Percentiles rank a stretch among this genome's conserved stretches.
phyloP scores from a whole-genome alignment of 2,888 invertebrate species.

The Troilus luridus region DNA sequence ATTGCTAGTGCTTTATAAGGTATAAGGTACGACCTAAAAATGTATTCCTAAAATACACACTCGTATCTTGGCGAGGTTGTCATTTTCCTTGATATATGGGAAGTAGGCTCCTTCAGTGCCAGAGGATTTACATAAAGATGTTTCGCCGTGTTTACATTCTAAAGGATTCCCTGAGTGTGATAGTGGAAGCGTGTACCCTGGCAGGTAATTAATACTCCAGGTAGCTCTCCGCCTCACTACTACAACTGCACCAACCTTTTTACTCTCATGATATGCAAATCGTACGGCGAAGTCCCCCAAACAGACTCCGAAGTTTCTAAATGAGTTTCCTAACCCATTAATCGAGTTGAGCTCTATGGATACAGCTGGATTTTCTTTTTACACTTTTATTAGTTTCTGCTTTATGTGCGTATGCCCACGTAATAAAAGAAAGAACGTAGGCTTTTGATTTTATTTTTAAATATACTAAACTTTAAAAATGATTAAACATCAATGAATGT shows the following conservation, averaged over 20 bases:
- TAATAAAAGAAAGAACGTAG: no score
- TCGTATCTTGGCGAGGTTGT: neutral
- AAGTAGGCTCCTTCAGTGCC: neutral
- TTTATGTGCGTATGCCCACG: no score
- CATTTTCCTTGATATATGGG: neutral
- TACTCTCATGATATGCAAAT: constrained; percentile 20
- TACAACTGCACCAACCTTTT: neutral
- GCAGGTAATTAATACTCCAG: constrained; percentile 19
- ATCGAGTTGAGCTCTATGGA: neutral
- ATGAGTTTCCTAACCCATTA: neutral
- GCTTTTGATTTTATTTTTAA: no score
- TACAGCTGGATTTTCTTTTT: neutral
- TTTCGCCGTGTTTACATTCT: constrained; percentile 39
- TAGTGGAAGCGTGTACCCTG: constrained; percentile 21
- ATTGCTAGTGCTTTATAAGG: neutral
- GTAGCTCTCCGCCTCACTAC: neutral
- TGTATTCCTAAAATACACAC: constrained; percentile 8
- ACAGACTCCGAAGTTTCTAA: neutral
- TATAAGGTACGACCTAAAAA: neutral
- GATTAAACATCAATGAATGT: no score
- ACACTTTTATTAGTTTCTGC: no score
- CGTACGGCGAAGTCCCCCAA: neutral
- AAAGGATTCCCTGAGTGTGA: constrained; percentile 27
- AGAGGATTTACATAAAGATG: constrained; percentile 22
- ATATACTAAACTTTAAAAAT: no score